A percentile compares a stretch with the other conserved stretches of the same genome.
Conservation (phyloP, 2,888 invertebrate species). For the Phoronis australis region DNA sequence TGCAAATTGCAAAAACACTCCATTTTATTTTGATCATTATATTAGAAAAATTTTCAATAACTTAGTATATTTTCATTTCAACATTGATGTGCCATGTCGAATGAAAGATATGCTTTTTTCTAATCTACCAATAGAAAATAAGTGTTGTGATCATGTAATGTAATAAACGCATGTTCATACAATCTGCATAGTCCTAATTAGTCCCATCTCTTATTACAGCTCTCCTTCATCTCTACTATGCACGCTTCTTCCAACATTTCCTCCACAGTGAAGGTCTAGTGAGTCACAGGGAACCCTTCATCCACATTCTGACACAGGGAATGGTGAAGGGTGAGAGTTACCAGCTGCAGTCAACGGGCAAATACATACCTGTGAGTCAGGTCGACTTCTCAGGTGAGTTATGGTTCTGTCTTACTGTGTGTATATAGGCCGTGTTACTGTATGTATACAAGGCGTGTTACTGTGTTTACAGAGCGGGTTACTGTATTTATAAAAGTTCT, state of each 20-base stretch:
- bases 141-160: no score
- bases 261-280: conserved; percentile 73
- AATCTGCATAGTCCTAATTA: no score
- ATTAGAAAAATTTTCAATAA: no score
- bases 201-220: conserved; percentile 61
- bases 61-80: no score
- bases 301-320: conserved; percentile 86
- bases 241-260: conserved; percentile 85
- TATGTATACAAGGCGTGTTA: neutral
- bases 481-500: neutral
- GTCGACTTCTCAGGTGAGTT: conserved; percentile 55
- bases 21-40: no score
- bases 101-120: no score
- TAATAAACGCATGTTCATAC: no score
- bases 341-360: conserved; percentile 64
- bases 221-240: conserved; percentile 91
- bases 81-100: no score
- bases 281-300: conserved; percentile 77
- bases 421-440: neutral
- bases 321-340: conserved; percentile 59
- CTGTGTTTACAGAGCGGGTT: neutral
- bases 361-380: conserved; percentile 69
- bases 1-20: no score
- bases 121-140: no score
- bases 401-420: conserved; percentile 1